Conservation (phyloP, 1,140 invertebrate species). For the Pachypsylla venusta region DNA sequence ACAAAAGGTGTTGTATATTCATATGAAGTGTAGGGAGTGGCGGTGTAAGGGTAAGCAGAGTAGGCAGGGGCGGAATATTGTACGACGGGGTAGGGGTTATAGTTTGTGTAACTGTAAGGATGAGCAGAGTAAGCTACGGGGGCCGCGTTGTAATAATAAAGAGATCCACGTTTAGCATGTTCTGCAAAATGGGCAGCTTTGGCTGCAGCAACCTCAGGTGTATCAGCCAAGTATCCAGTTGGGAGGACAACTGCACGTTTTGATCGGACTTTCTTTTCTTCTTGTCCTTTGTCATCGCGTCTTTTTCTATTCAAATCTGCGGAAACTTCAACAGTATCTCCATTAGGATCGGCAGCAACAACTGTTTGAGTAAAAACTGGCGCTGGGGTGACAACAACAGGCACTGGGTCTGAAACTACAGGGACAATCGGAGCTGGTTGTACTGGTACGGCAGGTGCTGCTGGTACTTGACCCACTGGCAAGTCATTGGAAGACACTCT, state of each 20-base stretch:
- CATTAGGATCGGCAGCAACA: neutral
- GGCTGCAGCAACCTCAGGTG: conserved; percentile 27
- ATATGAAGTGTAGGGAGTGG: neutral
- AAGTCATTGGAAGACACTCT: conserved; percentile 35
- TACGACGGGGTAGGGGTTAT: neutral
- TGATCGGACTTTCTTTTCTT: too few species aligned
- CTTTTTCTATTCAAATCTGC: too few species aligned
- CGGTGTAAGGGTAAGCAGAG: neutral
- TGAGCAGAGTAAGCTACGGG: neutral
- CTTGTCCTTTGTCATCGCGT: too few species aligned
- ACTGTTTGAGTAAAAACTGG: neutral
- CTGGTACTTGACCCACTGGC: conserved; percentile 26
- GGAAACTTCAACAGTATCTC: too few species aligned
- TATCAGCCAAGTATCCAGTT: conserved; percentile 13
- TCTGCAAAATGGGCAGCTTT: conserved; percentile 23
- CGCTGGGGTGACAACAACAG: neutral
- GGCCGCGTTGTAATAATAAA: too few species aligned
- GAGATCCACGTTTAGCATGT: conserved; percentile 8
- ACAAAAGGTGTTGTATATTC: neutral
- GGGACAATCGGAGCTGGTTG: neutral
- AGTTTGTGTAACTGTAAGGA: too few species aligned
- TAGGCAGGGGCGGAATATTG: neutral
- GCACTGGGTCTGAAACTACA: neutral
- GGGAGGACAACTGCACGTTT: conserved; percentile 16
- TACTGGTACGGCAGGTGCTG: neutral